These are phyloP conservation scores for Benitochromis conjunctus DNA, from an alignment of 2,113 vertebrate genomes.

Conservation along the genomic window DNA sequence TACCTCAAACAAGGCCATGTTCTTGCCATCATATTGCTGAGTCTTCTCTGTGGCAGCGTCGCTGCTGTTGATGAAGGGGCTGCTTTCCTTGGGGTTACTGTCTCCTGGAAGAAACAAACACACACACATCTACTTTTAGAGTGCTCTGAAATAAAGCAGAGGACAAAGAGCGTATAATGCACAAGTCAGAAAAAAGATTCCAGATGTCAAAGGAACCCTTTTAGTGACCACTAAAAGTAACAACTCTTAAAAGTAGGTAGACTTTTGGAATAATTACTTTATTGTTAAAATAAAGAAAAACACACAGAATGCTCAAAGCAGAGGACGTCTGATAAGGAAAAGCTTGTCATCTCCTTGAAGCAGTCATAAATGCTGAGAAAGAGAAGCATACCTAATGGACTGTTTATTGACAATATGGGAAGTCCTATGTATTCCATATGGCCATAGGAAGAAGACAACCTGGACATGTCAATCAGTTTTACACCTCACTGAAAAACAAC, in stretches of 20 bases:
- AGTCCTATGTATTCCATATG: constrained; percentile 35
- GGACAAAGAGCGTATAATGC: neutral
- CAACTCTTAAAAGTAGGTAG: neutral
- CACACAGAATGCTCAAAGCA: neutral
- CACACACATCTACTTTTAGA: constrained; percentile 11
- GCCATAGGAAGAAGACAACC: neutral
- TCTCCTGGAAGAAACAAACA: constrained; percentile 77
- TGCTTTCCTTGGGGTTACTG: constrained; percentile 97
- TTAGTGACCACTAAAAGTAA: neutral
- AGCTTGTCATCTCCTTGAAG: neutral
- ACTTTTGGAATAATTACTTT: neutral
- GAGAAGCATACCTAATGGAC: constrained; percentile 27
- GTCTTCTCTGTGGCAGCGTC: constrained; percentile 87
- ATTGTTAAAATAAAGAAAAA: neutral
- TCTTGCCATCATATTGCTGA: constrained; percentile 92
- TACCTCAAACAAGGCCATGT: constrained; percentile 99
- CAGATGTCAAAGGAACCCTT: neutral
- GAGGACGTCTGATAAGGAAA: neutral
- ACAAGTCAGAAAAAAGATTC: neutral
- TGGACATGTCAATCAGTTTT: constrained; percentile 8
- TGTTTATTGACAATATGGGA: constrained; percentile 34
- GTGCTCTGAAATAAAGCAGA: neutral
- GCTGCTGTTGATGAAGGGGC: constrained; percentile 97
- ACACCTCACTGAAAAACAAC: neutral
- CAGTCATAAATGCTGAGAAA: constrained; percentile 12